Percentiles rank a stretch among this genome's conserved stretches.
These are phyloP conservation scores for Gymnodraco acuticeps DNA, from an alignment of 2,797 vertebrate genomes.

Conservation along the genomic window DNA sequence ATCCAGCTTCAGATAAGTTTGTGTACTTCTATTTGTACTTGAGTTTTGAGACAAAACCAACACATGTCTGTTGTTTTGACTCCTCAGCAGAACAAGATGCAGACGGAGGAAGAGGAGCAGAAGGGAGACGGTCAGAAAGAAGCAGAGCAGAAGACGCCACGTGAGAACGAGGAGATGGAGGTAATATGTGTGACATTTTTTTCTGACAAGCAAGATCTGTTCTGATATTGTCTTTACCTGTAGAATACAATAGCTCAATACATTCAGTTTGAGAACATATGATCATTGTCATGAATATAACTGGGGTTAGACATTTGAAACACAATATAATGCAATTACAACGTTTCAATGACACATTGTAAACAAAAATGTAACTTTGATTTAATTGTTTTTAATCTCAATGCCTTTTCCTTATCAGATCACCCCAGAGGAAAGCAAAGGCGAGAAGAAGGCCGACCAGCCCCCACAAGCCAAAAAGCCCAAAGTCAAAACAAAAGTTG, in stretches of 20 bases:
- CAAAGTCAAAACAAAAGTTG: conserved; percentile 97
- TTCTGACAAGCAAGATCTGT: neutral
- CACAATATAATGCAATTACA: neutral
- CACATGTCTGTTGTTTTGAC: neutral
- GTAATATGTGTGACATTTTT: conserved; percentile 69
- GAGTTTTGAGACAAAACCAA: neutral
- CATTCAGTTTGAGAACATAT: neutral
- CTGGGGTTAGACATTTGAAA: neutral
- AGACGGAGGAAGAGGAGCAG: conserved; percentile 93
- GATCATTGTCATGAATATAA: neutral
- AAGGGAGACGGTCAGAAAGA: conserved; percentile 82
- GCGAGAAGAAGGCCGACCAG: conserved; percentile 95
- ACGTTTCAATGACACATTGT: neutral
- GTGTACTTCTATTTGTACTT: neutral
- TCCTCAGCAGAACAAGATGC: conserved; percentile 90
- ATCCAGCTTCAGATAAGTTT: neutral
- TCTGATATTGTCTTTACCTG: neutral
- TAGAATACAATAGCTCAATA: neutral
- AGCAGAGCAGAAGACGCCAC: conserved; percentile 88
- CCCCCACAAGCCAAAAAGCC: conserved; percentile 98
- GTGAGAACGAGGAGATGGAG: conserved; percentile 98
- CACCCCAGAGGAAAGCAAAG: conserved; percentile 88
- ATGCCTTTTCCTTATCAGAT: conserved; percentile 49
- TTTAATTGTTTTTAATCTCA: neutral
- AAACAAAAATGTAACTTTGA: neutral